Base-by-base conservation (phyloP, 2,888 invertebrate genomes). In the Ichneumoninae sp. region DNA sequence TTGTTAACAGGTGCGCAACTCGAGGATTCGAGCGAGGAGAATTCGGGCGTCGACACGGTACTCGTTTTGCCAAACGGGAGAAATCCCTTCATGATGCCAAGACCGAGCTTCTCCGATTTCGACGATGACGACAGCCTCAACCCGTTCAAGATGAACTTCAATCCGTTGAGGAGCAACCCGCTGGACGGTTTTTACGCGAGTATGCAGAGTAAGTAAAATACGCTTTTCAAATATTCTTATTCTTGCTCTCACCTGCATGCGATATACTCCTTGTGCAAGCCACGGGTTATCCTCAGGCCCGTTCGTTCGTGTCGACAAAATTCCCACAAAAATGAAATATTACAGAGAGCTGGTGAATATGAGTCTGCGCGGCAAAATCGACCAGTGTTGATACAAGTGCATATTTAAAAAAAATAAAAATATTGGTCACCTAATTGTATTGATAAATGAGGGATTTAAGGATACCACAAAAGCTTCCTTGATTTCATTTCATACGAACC, bases 131-230 rank as follows among this genome's bases (percentile, higher is more conserved):
- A 86, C 70, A 83, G 60, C 60, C 19, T 81, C 78, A 78, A 78
- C 47, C 65, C 82, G 60, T 80, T 72, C 50, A 71, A 85, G 5
- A 82, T 81, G 26, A 82, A 80, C 86, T 88, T 88, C 80, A 83
- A 85, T 86, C 86, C 89, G 66, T 86, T 90, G 85, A 86, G 84
- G 54, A 83, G 84, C 77, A 88, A 86, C 83, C 86, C 89, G 16
- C 86, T 91, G 69, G 87, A 89, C 30, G 87, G 88, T 33, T 89
- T 90, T 71, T 52, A 90, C 72, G 69, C 85, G 10, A 79, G 89
- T 66, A 87, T 91, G 86, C 89, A 88, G 83, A 85, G 90, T 89
- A 82, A 88, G 90, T 87, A 72, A 52, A 52, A 8, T 52, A 52
- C 22, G 50, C 10, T 19, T 1, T 33, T 66, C 66, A 22, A 74